Evolutionary conservation across 2,113 vertebrate genomes (phyloP).

Genomic region (Microtus richardsoni): DNA sequence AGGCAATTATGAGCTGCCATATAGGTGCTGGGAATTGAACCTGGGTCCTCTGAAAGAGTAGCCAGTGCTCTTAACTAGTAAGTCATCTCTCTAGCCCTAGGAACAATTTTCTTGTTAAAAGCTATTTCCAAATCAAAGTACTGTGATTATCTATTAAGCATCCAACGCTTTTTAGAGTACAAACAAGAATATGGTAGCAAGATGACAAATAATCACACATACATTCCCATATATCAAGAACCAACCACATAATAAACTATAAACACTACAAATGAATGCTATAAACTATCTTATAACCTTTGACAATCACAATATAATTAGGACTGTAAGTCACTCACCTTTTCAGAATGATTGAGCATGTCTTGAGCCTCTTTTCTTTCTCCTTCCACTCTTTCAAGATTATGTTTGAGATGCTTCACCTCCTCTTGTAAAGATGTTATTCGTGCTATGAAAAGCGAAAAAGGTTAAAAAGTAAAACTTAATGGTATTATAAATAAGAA

Average conservation of each 20-base stretch:
- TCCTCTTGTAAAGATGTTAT: constrained; percentile 95
- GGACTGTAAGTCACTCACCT: constrained; percentile 86
- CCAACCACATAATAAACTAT: constrained; percentile 5
- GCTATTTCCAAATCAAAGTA: constrained; percentile 29
- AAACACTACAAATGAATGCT: constrained; percentile 40
- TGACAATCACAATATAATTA: constrained; percentile 16
- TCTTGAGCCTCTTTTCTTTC: constrained; percentile 97
- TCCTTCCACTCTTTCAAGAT: constrained; percentile 92
- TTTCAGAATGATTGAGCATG: constrained; percentile 95
- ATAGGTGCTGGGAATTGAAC: background rate
- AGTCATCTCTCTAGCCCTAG: background rate
- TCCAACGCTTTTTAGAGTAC: background rate
- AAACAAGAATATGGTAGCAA: background rate
- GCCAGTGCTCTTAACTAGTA: background rate
- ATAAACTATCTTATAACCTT: constrained; percentile 12
- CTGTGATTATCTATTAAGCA: constrained; percentile 37
- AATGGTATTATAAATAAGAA: background rate
- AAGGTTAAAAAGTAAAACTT: constrained; percentile 24
- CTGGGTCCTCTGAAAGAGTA: background rate
- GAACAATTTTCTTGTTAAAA: background rate
- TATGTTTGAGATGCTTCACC: constrained; percentile 93
- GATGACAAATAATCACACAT: background rate
- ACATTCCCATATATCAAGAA: background rate
- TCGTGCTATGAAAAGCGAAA: constrained; percentile 87
- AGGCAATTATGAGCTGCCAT: background rate